Evolutionary conservation across 2,113 vertebrate genomes (phyloP).

Genomic region (Sardina pilchardus): DNA sequence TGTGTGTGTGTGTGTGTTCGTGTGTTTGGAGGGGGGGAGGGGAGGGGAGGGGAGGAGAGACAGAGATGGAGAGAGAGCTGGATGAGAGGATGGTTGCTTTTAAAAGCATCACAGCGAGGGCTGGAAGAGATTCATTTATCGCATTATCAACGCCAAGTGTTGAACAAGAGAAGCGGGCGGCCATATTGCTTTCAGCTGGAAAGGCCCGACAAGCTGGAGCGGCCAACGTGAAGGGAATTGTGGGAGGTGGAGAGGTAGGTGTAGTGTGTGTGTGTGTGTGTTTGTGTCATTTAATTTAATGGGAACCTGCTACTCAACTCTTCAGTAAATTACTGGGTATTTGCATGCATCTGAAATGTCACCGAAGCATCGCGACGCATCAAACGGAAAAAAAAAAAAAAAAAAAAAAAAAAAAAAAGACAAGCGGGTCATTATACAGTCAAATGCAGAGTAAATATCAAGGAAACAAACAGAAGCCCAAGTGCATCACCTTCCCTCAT

Average conservation of each 20-base stretch:
- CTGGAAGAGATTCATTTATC: constrained; percentile 1
- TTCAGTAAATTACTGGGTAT: neutral
- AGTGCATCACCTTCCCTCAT: neutral
- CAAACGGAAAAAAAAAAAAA: neutral
- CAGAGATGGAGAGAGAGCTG: neutral
- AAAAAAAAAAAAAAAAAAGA: neutral
- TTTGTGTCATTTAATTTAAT: no score
- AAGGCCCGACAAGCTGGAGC: neutral
- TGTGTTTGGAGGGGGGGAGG: neutral
- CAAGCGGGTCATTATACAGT: neutral
- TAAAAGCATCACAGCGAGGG: neutral
- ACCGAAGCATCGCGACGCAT: neutral
- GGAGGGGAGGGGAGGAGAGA: no score
- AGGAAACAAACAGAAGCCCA: neutral
- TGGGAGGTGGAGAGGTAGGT: neutral
- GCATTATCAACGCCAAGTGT: neutral
- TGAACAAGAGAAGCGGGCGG: neutral
- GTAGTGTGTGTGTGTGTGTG: neutral
- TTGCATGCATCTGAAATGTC: neutral
- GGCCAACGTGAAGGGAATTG: neutral
- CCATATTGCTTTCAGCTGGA: neutral
- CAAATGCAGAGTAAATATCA: constrained; percentile 2
- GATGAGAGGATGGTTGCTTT: neutral
- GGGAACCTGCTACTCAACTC: neutral
- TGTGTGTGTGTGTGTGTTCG: neutral